Conservation (phyloP, 1,140 invertebrate genomes). For the Varroa destructor region DNA sequence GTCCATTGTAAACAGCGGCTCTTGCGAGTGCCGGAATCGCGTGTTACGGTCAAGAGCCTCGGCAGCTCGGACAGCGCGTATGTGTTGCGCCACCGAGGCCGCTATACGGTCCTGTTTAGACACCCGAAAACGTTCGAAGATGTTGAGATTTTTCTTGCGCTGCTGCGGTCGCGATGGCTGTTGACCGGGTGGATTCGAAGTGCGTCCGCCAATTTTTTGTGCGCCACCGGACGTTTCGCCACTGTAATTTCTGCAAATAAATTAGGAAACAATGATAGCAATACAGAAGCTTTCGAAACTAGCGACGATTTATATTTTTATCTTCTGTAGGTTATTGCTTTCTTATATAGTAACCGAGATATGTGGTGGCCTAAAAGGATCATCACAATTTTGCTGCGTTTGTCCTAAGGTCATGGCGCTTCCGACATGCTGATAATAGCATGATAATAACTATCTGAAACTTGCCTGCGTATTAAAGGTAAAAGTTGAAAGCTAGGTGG, state of each 20-base stretch:
- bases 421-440: too few relatives aligned
- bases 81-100: slow-evolving; percentile 36
- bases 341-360: too few relatives aligned
- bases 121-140: slow-evolving; percentile 35
- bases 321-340: background rate
- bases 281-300: background rate
- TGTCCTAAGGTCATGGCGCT: too few relatives aligned
- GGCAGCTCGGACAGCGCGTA: slow-evolving; percentile 35
- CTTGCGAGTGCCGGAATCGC: slow-evolving; percentile 30
- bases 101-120: slow-evolving; percentile 36
- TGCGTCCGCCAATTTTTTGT: slow-evolving; percentile 31
- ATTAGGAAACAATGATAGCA: background rate
- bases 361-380: too few relatives aligned
- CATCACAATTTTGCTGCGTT: too few relatives aligned
- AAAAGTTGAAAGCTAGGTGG: too few relatives aligned
- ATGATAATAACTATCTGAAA: too few relatives aligned
- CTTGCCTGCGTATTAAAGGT: too few relatives aligned
- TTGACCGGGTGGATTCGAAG: slow-evolving; percentile 29
- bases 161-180: background rate
- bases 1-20: slow-evolving; percentile 28
- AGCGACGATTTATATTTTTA: background rate
- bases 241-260: slow-evolving; percentile 32
- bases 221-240: too few relatives aligned
- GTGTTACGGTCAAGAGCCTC: slow-evolving; percentile 36
- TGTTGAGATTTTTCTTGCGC: slow-evolving; percentile 31